Percentiles rank a stretch among this genome's conserved stretches.
phyloP scores from a whole-genome alignment of 2,888 invertebrate genomes.

The Sesamia inferens region DNA sequence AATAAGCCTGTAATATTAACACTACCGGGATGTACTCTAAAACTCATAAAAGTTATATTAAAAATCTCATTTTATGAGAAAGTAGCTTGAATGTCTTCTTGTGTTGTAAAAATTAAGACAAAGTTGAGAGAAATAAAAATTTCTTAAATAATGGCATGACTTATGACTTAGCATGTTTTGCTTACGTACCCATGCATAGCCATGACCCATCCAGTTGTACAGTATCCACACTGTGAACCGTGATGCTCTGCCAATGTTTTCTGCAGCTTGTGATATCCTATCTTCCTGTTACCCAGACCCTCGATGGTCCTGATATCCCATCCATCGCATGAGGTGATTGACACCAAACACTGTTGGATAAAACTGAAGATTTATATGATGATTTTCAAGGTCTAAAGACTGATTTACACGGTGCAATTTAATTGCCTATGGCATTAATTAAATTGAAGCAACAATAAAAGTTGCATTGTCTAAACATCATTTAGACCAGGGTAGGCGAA shows the following conservation, averaged over 20 bases:
- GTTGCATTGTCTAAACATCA: too few relatives aligned
- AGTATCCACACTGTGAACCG: constrained; percentile 93
- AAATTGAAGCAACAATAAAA: too few relatives aligned
- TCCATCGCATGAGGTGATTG: constrained; percentile 87
- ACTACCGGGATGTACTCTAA: too few relatives aligned
- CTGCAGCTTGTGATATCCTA: constrained; percentile 92
- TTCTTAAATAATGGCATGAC: too few relatives aligned
- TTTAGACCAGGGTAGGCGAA: too few relatives aligned
- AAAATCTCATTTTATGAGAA: neutral
- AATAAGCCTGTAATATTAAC: neutral
- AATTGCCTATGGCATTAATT: too few relatives aligned
- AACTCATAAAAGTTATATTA: neutral
- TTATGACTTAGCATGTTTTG: neutral
- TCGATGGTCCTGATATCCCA: constrained; percentile 93
- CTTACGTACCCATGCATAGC: constrained; percentile 76
- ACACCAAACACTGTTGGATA: constrained; percentile 84
- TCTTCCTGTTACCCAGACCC: constrained; percentile 91
- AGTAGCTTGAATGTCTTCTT: too few relatives aligned
- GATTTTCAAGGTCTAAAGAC: too few relatives aligned
- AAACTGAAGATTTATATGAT: neutral
- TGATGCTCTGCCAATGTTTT: constrained; percentile 89
- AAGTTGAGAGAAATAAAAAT: too few relatives aligned
- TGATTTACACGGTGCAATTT: too few relatives aligned
- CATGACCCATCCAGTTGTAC: constrained; percentile 84
- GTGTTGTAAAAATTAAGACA: too few relatives aligned